phyloP scores from a whole-genome alignment of 2,797 vertebrate species.

The Tenualosa thibaudeaui region DNA sequence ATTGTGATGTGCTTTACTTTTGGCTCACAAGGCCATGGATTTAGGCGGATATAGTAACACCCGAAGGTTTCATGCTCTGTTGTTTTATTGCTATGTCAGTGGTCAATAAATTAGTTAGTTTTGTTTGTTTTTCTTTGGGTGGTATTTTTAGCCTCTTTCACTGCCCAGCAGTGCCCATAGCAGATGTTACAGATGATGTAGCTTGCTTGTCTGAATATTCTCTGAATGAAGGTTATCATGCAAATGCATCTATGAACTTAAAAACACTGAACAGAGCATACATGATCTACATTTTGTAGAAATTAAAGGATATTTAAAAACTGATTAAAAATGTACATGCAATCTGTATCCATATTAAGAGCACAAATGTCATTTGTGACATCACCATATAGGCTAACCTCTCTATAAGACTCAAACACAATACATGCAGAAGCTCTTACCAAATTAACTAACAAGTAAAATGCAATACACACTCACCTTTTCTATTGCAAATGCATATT shows the following conservation, averaged over 20 bases:
- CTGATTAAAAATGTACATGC: neutral
- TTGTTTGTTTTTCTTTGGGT: neutral
- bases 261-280: neutral
- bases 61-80: neutral
- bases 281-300: neutral
- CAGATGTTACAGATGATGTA: no score
- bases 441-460: neutral
- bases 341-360: neutral
- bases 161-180: no score
- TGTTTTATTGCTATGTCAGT: constrained; percentile 12
- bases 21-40: neutral
- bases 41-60: neutral
- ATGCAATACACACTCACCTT: neutral
- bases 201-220: neutral
- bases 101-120: neutral
- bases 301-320: neutral
- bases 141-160: no score
- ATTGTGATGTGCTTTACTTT: neutral
- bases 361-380: neutral
- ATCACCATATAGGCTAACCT: neutral
- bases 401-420: neutral
- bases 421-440: neutral
- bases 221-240: neutral
- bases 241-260: neutral
- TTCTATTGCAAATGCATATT: no score